Conservation (phyloP, 2,888 invertebrate species). For the Nymphalis c-album region DNA sequence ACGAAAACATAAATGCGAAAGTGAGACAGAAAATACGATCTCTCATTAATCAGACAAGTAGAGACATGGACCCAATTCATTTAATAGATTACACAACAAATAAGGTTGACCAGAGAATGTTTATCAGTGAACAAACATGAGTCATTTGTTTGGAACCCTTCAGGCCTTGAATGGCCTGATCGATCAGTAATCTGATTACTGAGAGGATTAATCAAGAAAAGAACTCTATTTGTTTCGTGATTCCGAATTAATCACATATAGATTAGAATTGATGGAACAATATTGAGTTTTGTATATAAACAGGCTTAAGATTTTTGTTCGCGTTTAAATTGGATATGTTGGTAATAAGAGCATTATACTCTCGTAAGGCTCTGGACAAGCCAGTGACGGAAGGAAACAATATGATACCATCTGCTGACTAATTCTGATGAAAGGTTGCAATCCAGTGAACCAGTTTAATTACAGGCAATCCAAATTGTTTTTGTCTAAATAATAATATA, state of each 20-base stretch:
- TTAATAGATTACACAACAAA: constrained; percentile 10
- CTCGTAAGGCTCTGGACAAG: too few relatives aligned
- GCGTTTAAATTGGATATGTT: too few relatives aligned
- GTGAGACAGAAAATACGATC: neutral
- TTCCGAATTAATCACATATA: constrained; percentile 7
- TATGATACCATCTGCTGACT: too few relatives aligned
- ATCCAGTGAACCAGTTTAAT: too few relatives aligned
- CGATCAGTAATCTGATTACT: constrained; percentile 22
- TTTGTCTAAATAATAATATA: too few relatives aligned
- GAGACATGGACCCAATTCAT: neutral
- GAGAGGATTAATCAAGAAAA: constrained; percentile 27
- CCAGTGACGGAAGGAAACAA: too few relatives aligned
- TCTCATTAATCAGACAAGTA: neutral
- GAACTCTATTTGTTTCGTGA: constrained; percentile 20
- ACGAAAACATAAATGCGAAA: too few relatives aligned
- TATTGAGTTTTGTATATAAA: neutral
- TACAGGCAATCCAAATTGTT: too few relatives aligned
- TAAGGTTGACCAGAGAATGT: constrained; percentile 8
- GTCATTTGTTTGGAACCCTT: constrained; percentile 6
- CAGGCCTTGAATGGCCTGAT: constrained; percentile 10
- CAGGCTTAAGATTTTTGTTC: neutral
- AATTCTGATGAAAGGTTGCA: too few relatives aligned
- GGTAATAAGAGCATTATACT: too few relatives aligned
- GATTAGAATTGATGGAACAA: neutral
- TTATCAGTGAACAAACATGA: constrained; percentile 3